Base-by-base conservation (phyloP, 2,888 invertebrate genomes). In the Megaustenia siamemsis region DNA sequence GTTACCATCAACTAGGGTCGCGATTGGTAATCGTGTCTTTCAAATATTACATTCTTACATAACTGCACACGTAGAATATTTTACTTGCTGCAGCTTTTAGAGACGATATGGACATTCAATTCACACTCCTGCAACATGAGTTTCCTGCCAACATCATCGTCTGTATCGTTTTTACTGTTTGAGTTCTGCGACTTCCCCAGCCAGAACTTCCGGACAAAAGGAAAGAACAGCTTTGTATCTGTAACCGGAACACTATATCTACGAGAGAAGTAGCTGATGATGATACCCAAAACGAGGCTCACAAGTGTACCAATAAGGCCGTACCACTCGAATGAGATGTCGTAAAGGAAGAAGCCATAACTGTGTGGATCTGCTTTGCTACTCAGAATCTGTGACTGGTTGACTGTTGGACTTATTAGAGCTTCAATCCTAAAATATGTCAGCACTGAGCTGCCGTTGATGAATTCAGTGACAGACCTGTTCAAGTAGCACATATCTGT, bases 401-500 rank as follows among this genome's bases (percentile, higher is more conserved):
- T 68, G 68, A 24, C 1, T 18, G 15, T 32, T 12, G 12, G 10
- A 15, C 1, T 38, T 1, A 21, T 38, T 24, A 38, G 18, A 21
- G 68, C 18, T 12, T 1, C 38, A 38, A 1, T 68, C 1, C 18
- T 38, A 3, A 18, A 38, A 38, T 10, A 68, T 35, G 18, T 6
- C 68, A 15, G 12, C 24, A 28, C 35, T 12, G 38, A 32, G 15
- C 24, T 38, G 12, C 15, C 28, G 1, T 6, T 18, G 24, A 38
- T 18, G 21, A 68, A 35, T 21, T 35, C 68, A n/a, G 35, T 32
- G n/a, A n/a, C n/a, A 76, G 76, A 56, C 1, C 21, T 56, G 53
- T 76, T 76, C 32, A 21, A n/a, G 21, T 49, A 45, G 40, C 86
- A 86, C 82, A 43, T 71, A 53, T 82, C 75, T 1, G 53, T 63